Evolutionary conservation across 1,140 invertebrate species (phyloP).

Genomic region (Bombus waltoni): DNA sequence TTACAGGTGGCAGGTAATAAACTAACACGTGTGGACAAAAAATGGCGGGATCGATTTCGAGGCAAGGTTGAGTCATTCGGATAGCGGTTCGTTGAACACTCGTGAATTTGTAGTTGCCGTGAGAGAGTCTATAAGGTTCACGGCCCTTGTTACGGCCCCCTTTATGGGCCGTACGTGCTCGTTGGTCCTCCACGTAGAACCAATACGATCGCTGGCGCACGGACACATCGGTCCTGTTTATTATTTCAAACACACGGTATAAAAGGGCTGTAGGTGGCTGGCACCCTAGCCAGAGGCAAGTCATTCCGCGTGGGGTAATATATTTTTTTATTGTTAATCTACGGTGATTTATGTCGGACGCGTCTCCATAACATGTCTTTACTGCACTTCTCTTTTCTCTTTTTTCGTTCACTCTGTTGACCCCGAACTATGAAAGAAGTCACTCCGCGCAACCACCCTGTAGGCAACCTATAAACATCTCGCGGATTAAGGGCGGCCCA

Average conservation of each 20-base stretch:
- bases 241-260: constrained; percentile 58
- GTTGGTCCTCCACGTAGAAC: constrained; percentile 48
- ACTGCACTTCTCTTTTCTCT: constrained; percentile 29
- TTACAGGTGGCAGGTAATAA: constrained; percentile 18
- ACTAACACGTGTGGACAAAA: neutral
- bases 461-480: constrained; percentile 33
- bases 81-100: constrained; percentile 39
- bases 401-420: constrained; percentile 32
- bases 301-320: constrained; percentile 57
- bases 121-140: constrained; percentile 55
- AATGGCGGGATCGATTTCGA: constrained; percentile 19
- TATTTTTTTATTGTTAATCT: constrained; percentile 71
- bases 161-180: constrained; percentile 66
- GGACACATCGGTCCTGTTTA: constrained; percentile 55
- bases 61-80: constrained; percentile 36
- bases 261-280: constrained; percentile 36
- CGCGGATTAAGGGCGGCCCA: constrained; percentile 20
- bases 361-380: constrained; percentile 53
- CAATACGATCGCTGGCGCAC: constrained; percentile 44
- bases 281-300: constrained; percentile 27
- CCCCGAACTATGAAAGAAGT: constrained; percentile 27
- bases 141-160: constrained; percentile 61
- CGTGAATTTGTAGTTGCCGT: constrained; percentile 52
- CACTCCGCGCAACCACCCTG: constrained; percentile 26
- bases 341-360: constrained; percentile 67